A percentile compares a stretch with the other conserved stretches of the same genome.
phyloP scores from a whole-genome alignment of 2,797 vertebrate genomes.

The Muscicapa striata region DNA sequence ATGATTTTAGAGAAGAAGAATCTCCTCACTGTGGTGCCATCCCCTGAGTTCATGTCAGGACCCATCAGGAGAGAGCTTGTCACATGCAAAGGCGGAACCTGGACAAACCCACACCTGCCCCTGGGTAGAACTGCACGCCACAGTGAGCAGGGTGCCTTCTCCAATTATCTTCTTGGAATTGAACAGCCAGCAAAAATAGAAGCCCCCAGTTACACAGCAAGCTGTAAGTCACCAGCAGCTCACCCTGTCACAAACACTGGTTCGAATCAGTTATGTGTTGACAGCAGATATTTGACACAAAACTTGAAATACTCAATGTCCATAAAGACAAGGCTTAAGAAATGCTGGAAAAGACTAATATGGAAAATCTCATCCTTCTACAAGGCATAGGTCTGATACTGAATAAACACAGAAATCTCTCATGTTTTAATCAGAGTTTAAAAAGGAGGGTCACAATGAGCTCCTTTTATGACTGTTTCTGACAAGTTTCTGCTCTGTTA shows the following conservation, averaged over 20 bases:
- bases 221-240: not conserved
- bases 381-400: not conserved
- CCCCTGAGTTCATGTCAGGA: constrained; percentile 43
- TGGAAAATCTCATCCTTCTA: not conserved
- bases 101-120: not conserved
- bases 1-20: constrained; percentile 1
- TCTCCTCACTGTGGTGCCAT: not conserved
- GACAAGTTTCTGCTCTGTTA: not conserved
- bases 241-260: not conserved
- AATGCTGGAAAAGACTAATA: not conserved
- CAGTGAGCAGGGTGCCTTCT: not conserved
- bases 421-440: not conserved
- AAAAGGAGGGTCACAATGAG: not conserved
- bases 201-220: not conserved
- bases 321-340: not conserved
- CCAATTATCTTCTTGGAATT: not conserved
- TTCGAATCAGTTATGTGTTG: not conserved
- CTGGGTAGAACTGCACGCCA: not conserved
- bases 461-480: not conserved
- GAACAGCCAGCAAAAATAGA: not conserved
- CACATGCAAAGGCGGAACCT: not conserved
- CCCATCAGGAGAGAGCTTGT: constrained; percentile 12
- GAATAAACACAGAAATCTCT: not conserved
- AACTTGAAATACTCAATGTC: not conserved
- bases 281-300: not conserved